phyloP scores from a whole-genome alignment of 1,140 invertebrate species.

The Mizuhopecten yessoensis region DNA sequence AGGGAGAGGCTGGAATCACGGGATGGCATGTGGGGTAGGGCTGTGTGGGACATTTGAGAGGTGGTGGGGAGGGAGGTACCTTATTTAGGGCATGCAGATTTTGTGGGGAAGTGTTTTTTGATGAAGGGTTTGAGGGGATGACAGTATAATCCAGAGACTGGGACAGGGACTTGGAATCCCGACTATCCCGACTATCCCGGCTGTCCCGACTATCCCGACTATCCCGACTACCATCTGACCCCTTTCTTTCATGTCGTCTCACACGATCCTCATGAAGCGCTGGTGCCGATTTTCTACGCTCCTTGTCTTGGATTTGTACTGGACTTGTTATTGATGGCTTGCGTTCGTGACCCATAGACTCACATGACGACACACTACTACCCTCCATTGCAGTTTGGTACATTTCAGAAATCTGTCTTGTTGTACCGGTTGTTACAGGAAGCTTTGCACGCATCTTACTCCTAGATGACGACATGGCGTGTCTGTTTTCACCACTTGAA shows the following conservation, averaged over 20 bases:
- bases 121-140: not conserved
- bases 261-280: conserved; percentile 57
- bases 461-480: conserved; percentile 55
- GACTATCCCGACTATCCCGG: conserved; percentile 44
- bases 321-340: conserved; percentile 66
- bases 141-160: conserved; percentile 48
- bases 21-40: not conserved
- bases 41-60: conserved; percentile 48
- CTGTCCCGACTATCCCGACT: conserved; percentile 48
- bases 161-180: conserved; percentile 58
- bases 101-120: conserved; percentile 52
- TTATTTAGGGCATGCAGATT: conserved; percentile 22
- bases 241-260: conserved; percentile 66
- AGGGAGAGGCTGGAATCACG: conserved; percentile 45
- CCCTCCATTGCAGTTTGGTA: conserved; percentile 73
- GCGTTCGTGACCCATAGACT: conserved; percentile 69
- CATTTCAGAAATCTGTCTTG: conserved; percentile 80
- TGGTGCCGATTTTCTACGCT: conserved; percentile 74
- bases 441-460: conserved; percentile 77
- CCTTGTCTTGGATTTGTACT: conserved; percentile 60
- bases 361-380: conserved; percentile 65
- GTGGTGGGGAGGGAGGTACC: conserved; percentile 58
- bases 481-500: conserved; percentile 77
- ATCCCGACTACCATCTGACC: conserved; percentile 59
- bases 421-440: conserved; percentile 80